Percentiles rank a stretch among this genome's conserved stretches.
Evolutionary conservation across 1,140 invertebrate genomes (phyloP).

Genomic region (Drosophila nigromelanica): DNA sequence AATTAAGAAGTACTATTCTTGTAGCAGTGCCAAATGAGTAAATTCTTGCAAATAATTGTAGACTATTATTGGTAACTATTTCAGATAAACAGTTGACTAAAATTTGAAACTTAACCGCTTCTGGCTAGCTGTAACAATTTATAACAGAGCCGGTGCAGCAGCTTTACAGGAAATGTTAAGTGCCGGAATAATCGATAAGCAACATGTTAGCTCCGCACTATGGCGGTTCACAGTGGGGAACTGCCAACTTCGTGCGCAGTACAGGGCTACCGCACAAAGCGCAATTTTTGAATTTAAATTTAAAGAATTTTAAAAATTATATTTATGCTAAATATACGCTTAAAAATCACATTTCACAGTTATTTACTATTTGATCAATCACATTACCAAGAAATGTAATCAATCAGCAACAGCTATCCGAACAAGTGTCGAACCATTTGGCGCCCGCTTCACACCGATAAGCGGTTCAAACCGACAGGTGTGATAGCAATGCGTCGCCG

Average conservation of each 20-base stretch:
- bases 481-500: constrained; percentile 24
- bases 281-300: constrained; percentile 14
- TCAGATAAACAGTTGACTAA: too few relatives aligned
- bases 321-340: not conserved
- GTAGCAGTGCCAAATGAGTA: too few relatives aligned
- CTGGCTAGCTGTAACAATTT: not conserved
- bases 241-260: constrained; percentile 21
- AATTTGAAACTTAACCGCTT: not conserved
- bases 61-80: too few relatives aligned
- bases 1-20: too few relatives aligned
- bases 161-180: not conserved
- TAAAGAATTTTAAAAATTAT: not conserved
- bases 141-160: not conserved
- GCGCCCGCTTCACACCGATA: constrained; percentile 44
- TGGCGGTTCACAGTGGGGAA: not conserved
- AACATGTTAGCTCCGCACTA: not conserved
- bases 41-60: too few relatives aligned
- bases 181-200: constrained; percentile 8
- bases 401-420: constrained; percentile 15
- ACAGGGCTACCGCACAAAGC: not conserved
- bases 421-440: constrained; percentile 5
- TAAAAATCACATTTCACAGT: not conserved
- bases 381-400: constrained; percentile 13
- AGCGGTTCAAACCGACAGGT: constrained; percentile 30
- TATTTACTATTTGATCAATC: not conserved